phyloP scores from a whole-genome alignment of 2,113 vertebrate genomes.

The Halcyon malimbica region DNA sequence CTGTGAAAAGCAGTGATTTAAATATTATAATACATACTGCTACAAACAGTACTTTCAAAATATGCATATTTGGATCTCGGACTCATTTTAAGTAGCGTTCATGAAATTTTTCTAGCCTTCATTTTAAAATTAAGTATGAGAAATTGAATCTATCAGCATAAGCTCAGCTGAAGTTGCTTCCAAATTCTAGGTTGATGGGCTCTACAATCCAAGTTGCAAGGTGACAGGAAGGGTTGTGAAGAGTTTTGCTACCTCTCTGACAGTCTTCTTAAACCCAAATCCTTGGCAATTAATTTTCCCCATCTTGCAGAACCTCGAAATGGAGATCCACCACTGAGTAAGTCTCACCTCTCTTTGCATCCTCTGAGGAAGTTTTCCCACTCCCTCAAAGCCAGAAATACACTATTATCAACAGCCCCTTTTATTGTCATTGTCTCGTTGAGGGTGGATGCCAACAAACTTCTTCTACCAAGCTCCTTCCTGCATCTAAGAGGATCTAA shows the following conservation, averaged over 20 bases:
- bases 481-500: constrained; percentile 54
- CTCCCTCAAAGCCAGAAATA: not conserved
- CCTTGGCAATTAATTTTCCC: not conserved
- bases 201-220: not conserved
- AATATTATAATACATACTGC: not conserved
- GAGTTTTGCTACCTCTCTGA: not conserved
- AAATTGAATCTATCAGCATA: not conserved
- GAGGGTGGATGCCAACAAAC: not conserved
- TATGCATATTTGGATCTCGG: not conserved
- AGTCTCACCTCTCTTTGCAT: not conserved
- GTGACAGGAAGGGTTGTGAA: not conserved
- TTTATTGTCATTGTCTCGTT: not conserved
- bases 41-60: not conserved
- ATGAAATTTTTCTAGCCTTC: not conserved
- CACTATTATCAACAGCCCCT: not conserved
- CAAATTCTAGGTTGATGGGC: not conserved
- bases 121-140: not conserved
- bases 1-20: not conserved
- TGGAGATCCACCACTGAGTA: not conserved
- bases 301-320: not conserved
- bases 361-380: not conserved
- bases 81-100: not conserved
- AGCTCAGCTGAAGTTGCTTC: not conserved
- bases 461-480: not conserved
- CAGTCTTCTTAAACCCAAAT: not conserved